Conservation (phyloP, 1,140 invertebrate genomes). For the Nasonia giraulti region DNA sequence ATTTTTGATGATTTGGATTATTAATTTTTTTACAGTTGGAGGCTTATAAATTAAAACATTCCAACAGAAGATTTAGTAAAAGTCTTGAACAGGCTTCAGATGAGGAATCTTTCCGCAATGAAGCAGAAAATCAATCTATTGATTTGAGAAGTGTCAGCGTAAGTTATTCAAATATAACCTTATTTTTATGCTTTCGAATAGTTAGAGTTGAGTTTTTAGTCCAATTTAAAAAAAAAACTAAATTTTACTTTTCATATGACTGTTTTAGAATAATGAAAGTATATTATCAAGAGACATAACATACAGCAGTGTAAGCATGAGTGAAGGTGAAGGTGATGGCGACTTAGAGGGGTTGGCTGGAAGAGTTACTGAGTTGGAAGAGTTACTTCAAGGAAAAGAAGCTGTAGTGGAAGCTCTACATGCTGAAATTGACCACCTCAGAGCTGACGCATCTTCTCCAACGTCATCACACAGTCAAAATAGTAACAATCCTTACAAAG, state of each 20-base stretch:
- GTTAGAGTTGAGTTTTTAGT: not conserved
- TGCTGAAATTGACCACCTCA: constrained; percentile 69
- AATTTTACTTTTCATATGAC: not conserved
- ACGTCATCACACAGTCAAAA: constrained; percentile 70
- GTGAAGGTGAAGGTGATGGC: constrained; percentile 71
- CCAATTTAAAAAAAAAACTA: not conserved
- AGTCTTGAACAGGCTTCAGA: constrained; percentile 59
- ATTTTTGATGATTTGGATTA: constrained; percentile 17
- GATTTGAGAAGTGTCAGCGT: constrained; percentile 57
- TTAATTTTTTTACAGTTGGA: constrained; percentile 56
- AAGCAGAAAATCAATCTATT: constrained; percentile 56
- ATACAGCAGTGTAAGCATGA: constrained; percentile 68
- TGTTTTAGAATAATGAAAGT: constrained; percentile 60
- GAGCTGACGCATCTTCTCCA: constrained; percentile 67
- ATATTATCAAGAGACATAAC: constrained; percentile 64
- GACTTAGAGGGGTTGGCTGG: constrained; percentile 70
- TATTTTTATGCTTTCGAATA: not conserved
- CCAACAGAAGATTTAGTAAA: constrained; percentile 40
- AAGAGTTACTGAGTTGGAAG: constrained; percentile 67
- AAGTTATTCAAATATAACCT: constrained; percentile 46
- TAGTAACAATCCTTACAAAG: constrained; percentile 64
- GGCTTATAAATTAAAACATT: constrained; percentile 59
- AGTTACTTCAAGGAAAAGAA: constrained; percentile 68
- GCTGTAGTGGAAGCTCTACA: constrained; percentile 66
- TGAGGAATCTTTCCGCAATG: constrained; percentile 61